Evolutionary conservation across 2,797 vertebrate genomes (phyloP), one percentile per base, ranked within the genome.

Genomic region (Zalophus californianus): DNA sequence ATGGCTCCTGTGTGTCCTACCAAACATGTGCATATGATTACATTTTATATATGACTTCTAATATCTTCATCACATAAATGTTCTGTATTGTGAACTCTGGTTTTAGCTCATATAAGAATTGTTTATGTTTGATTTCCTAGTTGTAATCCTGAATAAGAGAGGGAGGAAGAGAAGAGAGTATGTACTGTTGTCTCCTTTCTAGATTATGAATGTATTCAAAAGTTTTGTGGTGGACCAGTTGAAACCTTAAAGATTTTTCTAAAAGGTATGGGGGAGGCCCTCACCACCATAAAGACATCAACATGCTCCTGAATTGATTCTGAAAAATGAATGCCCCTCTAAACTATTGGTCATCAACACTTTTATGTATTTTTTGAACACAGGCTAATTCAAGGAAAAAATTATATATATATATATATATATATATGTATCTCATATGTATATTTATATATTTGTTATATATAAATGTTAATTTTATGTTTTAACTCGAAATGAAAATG

Each of bases 1-100:
- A 60, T 29, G 88, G 60, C 93, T 96, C 85, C 95, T 86, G 35
- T 21, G 3, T 79, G 84, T 79, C 85, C 68, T 95, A 79, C 68
- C 72, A 82, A 58, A 58, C 96, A 86, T 48, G n/a, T 83, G 84
- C 12, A 15, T n/a, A 3, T 38, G 62, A 15, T 93, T 77, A 64
- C 13, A 32, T 29, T 83, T 85, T 58, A 44, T n/a, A 48, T 14
- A 29, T 73, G 93, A 54, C 72, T 73, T 48, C 64, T 44, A 41
- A 86, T n/a, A 32, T 56, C 87, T 72, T 60, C 25, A 7, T 89
- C 85, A 21, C 20, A n/a, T 23, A 29, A 38, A 21, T 6, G 21
- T 66, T 64, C 38, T 23, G 15, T 41, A 54, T 41, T 13, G 12
- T n/a, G 79, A 72, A 52, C 35, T 29, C 54, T 73, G 48, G 66